Evolutionary conservation across 35 echinoderm and acorn worm species (phyloP), one percentile per base, ranked within the genome.

Genomic region (Holothuria glaberrima): DNA sequence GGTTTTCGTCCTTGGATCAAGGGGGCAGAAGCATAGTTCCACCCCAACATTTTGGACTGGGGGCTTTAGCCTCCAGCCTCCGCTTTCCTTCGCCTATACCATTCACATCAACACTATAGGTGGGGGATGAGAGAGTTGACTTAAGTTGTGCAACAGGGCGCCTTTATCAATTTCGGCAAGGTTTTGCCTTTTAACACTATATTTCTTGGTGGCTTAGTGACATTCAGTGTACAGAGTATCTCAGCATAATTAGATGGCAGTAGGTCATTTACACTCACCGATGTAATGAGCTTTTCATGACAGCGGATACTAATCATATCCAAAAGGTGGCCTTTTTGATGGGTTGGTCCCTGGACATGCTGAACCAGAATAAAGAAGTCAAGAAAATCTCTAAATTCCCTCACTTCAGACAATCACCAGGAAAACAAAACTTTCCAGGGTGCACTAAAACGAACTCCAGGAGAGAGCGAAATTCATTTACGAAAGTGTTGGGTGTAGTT

Each of bases 221-320:
- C 48, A 24, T 80, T 80, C 38, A 80, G 19, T 80, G 1, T 56
- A 80, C 75, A 80, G 7, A 80, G 36, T 50, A 80, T 80, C 75
- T 80, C 38, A 80, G 75, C 75, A 80, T 46, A 35, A 80, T 80
- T 19, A 48, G 75, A 80, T 38, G 75, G 75, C 48, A 80, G 20
- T 48, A 80, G 48, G 48, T 80, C 6, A 48, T 48, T 80, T 80
- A 80, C 6, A 46, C 20, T 48, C 38, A 80, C 75, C 48, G 38
- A 80, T 3, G 75, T 17, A 56, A 80, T 80, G 19, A 80, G 75
- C 75, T 4, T 5, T 9, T 80, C 75, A 56, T 48, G 2, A 24
- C 33, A 80, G 75, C 75, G 75, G 33, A 35, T 80, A 56, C 44
- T 46, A 32, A 80, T 19, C 38, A 80, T 4, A 16, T 67, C 63